Conservation (phyloP, 2,113 vertebrate genomes). For the Chascanopsetta lugubris region DNA sequence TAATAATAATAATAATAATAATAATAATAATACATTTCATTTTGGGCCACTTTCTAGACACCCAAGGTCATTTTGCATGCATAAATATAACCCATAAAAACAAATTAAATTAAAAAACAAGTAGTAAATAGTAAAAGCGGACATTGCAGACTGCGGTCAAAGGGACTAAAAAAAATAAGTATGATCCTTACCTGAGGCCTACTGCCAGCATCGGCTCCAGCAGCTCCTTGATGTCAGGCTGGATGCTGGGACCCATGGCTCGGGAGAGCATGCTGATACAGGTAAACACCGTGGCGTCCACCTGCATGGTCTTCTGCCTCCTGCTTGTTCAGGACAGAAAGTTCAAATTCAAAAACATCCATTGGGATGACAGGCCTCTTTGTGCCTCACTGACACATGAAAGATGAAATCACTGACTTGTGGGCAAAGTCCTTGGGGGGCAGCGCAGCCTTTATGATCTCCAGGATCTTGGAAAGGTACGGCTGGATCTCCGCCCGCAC, state of each 20-base stretch:
- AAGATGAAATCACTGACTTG: conserved; percentile 91
- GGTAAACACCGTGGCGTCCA: conserved; percentile 97
- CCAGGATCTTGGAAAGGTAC: conserved; percentile 92
- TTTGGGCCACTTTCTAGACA: no score
- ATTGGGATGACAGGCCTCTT: neutral
- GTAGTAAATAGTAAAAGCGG: neutral
- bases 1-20: no score
- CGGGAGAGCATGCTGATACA: conserved; percentile 98
- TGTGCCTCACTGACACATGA: neutral
- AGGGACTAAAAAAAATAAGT: no score
- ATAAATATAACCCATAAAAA: no score
- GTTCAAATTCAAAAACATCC: neutral
- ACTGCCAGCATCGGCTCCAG: conserved; percentile 98
- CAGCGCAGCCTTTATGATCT: conserved; percentile 95
- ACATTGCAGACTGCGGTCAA: neutral
- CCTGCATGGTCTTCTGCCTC: conserved; percentile 96
- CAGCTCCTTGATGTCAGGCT: conserved; percentile 97
- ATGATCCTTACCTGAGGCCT: conserved; percentile 88
- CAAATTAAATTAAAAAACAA: neutral
- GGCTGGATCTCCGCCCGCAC: conserved; percentile 93
- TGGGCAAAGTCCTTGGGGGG: conserved; percentile 98
- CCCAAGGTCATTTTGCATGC: no score
- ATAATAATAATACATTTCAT: no score
- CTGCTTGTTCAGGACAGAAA: conserved; percentile 65
- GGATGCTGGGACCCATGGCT: conserved; percentile 95